Conservation (phyloP, 1,140 invertebrate species). For the Drosophila ohnishii region DNA sequence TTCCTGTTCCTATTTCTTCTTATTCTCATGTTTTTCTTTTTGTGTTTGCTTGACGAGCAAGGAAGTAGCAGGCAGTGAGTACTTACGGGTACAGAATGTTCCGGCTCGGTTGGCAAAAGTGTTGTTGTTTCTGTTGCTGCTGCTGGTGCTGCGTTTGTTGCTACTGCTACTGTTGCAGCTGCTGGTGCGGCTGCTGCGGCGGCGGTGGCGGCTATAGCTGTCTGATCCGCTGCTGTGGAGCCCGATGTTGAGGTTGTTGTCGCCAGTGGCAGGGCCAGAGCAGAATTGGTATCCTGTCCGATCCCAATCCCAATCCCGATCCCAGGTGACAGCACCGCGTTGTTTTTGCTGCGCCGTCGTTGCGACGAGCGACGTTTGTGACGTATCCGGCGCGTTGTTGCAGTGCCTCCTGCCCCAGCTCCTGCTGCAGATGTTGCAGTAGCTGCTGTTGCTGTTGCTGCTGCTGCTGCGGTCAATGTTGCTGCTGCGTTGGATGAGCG, state of each 20-base stretch:
- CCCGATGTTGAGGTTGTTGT: constrained; percentile 51
- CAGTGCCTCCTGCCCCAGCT: constrained; percentile 16
- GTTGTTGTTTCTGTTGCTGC: constrained; percentile 60
- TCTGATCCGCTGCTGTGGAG: constrained; percentile 44
- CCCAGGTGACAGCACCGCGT: constrained; percentile 50
- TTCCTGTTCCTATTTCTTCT: constrained; percentile 1
- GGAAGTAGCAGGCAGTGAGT: constrained; percentile 18
- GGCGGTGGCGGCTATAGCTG: constrained; percentile 37
- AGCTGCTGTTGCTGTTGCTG: constrained; percentile 7
- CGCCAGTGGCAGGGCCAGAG: constrained; percentile 80
- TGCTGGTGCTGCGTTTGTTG: constrained; percentile 38
- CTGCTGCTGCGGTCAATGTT: constrained; percentile 28
- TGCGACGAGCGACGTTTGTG: constrained; percentile 64
- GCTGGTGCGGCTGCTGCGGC: constrained; percentile 29
- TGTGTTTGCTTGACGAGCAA: neutral
- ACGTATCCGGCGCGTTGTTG: constrained; percentile 64
- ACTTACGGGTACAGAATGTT: constrained; percentile 83
- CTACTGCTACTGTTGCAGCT: constrained; percentile 38
- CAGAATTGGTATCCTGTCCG: constrained; percentile 52
- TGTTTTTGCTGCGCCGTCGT: constrained; percentile 59
- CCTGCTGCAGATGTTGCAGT: constrained; percentile 30
- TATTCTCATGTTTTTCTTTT: constrained; percentile 1
- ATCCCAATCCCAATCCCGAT: constrained; percentile 42
- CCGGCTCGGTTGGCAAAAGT: constrained; percentile 82
- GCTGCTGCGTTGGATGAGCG: constrained; percentile 52